phyloP scores from a whole-genome alignment of 2,888 invertebrate species.

The Napeogenes sylphis region DNA sequence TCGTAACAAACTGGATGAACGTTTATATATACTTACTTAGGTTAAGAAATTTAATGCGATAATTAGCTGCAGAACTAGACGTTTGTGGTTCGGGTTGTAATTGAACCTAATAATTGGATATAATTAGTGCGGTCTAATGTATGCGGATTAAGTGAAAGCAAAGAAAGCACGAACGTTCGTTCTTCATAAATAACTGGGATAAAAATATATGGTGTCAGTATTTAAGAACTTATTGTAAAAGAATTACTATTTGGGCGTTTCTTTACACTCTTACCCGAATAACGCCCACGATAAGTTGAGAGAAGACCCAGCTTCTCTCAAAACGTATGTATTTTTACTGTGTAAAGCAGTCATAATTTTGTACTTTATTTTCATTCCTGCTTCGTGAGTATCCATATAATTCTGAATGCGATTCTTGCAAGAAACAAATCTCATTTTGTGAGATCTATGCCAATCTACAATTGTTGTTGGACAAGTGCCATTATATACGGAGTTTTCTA shows the following conservation, averaged over 20 bases:
- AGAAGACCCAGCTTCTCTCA: conserved; percentile 52
- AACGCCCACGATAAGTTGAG: conserved; percentile 36
- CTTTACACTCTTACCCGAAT: conserved; percentile 55
- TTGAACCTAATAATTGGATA: conserved; percentile 62
- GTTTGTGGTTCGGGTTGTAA: conserved; percentile 63
- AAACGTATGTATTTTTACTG: conserved; percentile 68
- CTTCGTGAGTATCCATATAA: conserved; percentile 76
- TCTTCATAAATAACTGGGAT: conserved; percentile 73
- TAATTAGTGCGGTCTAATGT: conserved; percentile 65
- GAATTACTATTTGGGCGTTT: background rate
- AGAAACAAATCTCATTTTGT: conserved; percentile 64
- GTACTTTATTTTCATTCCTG: conserved; percentile 67
- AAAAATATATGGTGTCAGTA: conserved; percentile 21
- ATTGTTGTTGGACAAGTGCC: conserved; percentile 64
- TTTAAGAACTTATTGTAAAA: conserved; percentile 55
- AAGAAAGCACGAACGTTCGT: conserved; percentile 63
- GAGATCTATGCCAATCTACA: conserved; percentile 71
- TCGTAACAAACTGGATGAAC: background rate
- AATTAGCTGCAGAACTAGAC: conserved; percentile 71
- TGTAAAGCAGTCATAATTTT: conserved; percentile 64
- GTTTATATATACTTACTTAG: conserved; percentile 57
- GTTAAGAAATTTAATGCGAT: conserved; percentile 76
- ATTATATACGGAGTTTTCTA: conserved; percentile 69
- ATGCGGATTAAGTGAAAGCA: conserved; percentile 74
- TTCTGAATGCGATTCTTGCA: conserved; percentile 73